Conservation (phyloP, 2,888 invertebrate genomes). For the Limulus polyphemus region DNA sequence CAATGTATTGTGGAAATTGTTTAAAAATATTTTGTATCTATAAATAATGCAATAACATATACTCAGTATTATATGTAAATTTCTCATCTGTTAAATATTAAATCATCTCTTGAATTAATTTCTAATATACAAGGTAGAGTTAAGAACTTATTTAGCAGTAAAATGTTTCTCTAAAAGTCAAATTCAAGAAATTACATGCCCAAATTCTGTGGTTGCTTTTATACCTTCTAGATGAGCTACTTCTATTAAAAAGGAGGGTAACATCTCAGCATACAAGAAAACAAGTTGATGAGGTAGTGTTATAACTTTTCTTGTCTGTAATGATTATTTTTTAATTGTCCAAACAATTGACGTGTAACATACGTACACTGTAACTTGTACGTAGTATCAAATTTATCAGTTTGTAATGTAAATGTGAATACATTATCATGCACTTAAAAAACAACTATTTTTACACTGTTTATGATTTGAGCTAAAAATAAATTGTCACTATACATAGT, state of each 20-base stretch:
- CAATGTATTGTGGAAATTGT: too few relatives aligned
- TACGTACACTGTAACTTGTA: not conserved
- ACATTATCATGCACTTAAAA: not conserved
- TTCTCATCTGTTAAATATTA: too few relatives aligned
- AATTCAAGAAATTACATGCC: not conserved
- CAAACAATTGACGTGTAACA: not conserved
- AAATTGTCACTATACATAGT: too few relatives aligned
- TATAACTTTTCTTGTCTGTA: constrained; percentile 10
- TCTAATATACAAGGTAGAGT: not conserved
- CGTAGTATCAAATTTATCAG: not conserved
- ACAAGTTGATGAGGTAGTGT: constrained; percentile 41
- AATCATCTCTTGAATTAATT: too few relatives aligned
- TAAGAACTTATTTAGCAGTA: not conserved
- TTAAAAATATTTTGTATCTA: too few relatives aligned
- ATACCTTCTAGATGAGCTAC: constrained; percentile 33
- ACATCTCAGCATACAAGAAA: constrained; percentile 37
- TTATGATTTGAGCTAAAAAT: too few relatives aligned
- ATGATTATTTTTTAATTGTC: not conserved
- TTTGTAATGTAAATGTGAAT: not conserved
- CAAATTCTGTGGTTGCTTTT: not conserved
- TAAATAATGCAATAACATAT: too few relatives aligned
- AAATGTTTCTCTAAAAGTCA: not conserved
- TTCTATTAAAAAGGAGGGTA: constrained; percentile 33
- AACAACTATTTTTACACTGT: too few relatives aligned
- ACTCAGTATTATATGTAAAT: too few relatives aligned